phyloP scores from a whole-genome alignment of 2,888 invertebrate genomes.

The Leptopilina syphax region DNA sequence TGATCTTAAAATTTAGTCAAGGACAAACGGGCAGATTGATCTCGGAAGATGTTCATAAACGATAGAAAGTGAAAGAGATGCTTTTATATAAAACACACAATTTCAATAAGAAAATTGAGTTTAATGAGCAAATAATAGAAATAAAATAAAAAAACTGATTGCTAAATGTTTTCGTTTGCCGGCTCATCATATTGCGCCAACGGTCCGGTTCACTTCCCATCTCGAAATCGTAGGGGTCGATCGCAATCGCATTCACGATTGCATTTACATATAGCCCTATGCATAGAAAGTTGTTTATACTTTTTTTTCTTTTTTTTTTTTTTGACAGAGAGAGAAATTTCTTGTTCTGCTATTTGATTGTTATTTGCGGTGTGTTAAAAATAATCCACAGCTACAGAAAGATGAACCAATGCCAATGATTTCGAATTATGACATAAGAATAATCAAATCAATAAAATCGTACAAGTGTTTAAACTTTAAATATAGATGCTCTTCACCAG shows the following conservation, averaged over 20 bases:
- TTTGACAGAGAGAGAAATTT: constrained; percentile 3
- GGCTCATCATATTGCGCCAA: constrained; percentile 32
- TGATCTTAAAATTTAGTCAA: constrained; percentile 7
- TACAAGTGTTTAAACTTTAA: too few relatives aligned
- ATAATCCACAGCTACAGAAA: constrained; percentile 16
- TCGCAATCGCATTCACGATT: constrained; percentile 13
- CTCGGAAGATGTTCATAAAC: neutral
- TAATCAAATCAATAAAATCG: too few relatives aligned
- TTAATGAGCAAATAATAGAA: neutral
- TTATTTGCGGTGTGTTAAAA: neutral
- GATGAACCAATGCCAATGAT: neutral
- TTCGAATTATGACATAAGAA: too few relatives aligned
- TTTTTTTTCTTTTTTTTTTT: too few relatives aligned
- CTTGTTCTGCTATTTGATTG: neutral
- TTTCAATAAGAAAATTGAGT: neutral
- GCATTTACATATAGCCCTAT: constrained; percentile 30
- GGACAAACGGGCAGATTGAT: constrained; percentile 1
- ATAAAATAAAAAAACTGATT: constrained; percentile 21
- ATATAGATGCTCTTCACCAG: neutral
- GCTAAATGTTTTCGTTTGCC: constrained; percentile 29
- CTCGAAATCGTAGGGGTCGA: constrained; percentile 14
- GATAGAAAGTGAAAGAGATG: neutral
- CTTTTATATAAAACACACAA: neutral
- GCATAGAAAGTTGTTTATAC: constrained; percentile 20
- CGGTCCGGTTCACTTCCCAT: constrained; percentile 31